These are phyloP conservation scores for Drosophila lutescens DNA, from an alignment of 2,888 invertebrate species.

Conservation along the genomic window DNA sequence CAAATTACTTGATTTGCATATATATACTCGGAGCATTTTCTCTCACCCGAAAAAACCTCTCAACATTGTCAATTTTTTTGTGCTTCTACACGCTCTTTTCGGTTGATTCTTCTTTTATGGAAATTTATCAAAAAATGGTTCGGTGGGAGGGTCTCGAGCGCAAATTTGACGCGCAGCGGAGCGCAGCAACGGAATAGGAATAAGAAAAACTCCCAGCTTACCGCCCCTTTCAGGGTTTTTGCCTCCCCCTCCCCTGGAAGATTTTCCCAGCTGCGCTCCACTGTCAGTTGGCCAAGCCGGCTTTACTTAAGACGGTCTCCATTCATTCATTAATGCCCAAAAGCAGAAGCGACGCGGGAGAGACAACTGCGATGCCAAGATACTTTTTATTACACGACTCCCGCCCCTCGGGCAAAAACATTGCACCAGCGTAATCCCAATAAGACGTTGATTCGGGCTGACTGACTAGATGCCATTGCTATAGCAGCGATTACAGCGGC, in stretches of 20 bases:
- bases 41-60: constrained; percentile 57
- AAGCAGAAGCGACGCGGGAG: constrained; percentile 36
- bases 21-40: constrained; percentile 28
- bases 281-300: constrained; percentile 50
- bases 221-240: not conserved
- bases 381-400: constrained; percentile 71
- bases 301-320: constrained; percentile 60
- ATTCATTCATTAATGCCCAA: constrained; percentile 72
- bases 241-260: not conserved
- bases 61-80: constrained; percentile 71
- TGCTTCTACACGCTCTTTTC: constrained; percentile 36
- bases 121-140: constrained; percentile 58
- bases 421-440: constrained; percentile 71
- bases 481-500: constrained; percentile 54
- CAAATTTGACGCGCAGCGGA: constrained; percentile 70
- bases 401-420: constrained; percentile 31
- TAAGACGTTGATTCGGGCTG: constrained; percentile 61
- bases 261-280: constrained; percentile 36
- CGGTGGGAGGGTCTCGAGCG: constrained; percentile 49
- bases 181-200: constrained; percentile 60
- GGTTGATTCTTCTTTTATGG: constrained; percentile 51
- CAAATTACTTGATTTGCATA: constrained; percentile 81
- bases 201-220: constrained; percentile 11
- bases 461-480: constrained; percentile 43
- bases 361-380: constrained; percentile 55